Percentiles rank a stretch among this genome's conserved stretches.
These are phyloP conservation scores for Collichthys lucidus DNA, from an alignment of 2,113 vertebrate genomes.

Conservation along the genomic window DNA sequence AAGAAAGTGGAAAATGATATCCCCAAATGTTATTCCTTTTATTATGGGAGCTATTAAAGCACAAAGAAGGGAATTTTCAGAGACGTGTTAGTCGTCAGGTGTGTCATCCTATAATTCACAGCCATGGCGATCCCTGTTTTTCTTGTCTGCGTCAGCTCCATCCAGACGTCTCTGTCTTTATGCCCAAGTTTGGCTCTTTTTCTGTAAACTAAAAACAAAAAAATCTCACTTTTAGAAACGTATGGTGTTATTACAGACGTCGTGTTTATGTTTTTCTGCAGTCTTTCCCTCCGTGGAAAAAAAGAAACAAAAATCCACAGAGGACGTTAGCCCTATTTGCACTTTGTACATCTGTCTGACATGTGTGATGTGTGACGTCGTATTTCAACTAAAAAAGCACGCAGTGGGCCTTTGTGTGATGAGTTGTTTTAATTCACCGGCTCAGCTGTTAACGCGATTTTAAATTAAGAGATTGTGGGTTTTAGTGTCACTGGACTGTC, in stretches of 20 bases:
- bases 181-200: background rate
- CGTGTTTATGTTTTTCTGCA: constrained; percentile 12
- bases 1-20: no score
- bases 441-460: constrained; percentile 26
- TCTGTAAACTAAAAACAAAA: background rate
- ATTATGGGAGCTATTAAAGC: background rate
- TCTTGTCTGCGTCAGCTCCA: background rate
- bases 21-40: background rate
- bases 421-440: constrained; percentile 22
- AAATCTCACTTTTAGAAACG: background rate
- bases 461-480: background rate
- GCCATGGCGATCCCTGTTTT: no score
- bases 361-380: constrained; percentile 12
- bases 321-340: constrained; percentile 31
- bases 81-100: background rate
- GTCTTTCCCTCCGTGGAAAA: background rate
- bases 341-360: constrained; percentile 45
- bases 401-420: constrained; percentile 17
- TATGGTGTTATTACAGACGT: constrained; percentile 7
- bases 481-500: background rate
- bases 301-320: background rate
- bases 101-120: background rate
- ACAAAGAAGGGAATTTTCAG: background rate
- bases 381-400: constrained; percentile 19
- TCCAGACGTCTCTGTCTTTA: background rate